Base-by-base conservation (phyloP, 2,797 vertebrate species). In the Pipistrellus kuhlii region DNA sequence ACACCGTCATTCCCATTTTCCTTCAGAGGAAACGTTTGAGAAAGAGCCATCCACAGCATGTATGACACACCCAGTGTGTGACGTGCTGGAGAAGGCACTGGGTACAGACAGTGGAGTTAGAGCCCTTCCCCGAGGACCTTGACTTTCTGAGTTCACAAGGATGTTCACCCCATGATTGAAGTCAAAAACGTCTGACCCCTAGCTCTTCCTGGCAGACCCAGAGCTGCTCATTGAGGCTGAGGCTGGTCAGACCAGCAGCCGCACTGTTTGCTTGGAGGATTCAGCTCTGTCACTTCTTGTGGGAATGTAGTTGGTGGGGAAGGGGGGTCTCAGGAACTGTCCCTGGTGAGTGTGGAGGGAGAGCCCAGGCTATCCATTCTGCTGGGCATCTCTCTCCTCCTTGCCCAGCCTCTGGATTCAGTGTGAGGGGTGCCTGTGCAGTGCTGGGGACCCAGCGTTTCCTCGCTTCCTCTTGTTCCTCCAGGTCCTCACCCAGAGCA, bases 101-200 rank as follows among this genome's bases (percentile, higher is more conserved):
- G 82, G 7, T 8, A 10, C 8, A 8, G 64, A 69, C 21, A 21
- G 27, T 20, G 35, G 48, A 5, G 41, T 18, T 53, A 14, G 62
- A 64, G 23, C 25, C 18, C 53, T 44, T 14, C 20, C 3, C 15
- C 0, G 0, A 6, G 51, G 27, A 8, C 64, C 51, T 35, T 35
- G 88, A 59, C 10, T 32, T 64, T 53, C 8, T 30, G n/a, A 20
- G 41, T 25, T 71, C 38, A 46, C 15, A 1, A 5, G 21, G 25
- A 15, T 4, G 12, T 69, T n/a, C 23, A n/a, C 0, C 0, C 5
- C 5, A 0, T 18, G 27, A 11, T 72, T 18, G 10, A 46, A 69
- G 12, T 23, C 20, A 11, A 2, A 10, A 14, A 0, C 8, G 0
- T 38, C 62, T 51, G 44, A 64, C 57, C 46, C 51, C n/a, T 17